These are phyloP conservation scores for Karalla daura DNA, from an alignment of 2,797 vertebrate species.

Conservation along the genomic window DNA sequence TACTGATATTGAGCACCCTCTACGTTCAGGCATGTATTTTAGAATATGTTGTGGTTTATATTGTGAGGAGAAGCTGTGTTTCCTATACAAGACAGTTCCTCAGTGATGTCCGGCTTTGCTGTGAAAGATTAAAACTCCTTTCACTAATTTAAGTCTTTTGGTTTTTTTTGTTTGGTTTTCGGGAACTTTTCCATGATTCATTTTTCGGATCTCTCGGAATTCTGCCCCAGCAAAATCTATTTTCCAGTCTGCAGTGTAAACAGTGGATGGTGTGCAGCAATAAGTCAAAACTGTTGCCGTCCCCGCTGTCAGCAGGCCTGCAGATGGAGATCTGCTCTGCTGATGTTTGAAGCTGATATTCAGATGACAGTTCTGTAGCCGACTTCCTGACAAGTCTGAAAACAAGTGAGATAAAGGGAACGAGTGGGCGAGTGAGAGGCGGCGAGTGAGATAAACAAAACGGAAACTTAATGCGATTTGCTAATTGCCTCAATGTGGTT, in stretches of 20 bases:
- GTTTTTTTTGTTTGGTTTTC: neutral
- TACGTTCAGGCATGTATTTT: too few species aligned
- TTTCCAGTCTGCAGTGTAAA: neutral
- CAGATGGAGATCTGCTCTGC: neutral
- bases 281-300: neutral
- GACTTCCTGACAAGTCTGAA: conserved; percentile 2
- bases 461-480: conserved; percentile 12
- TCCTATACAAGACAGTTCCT: neutral
- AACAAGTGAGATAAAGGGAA: conserved; percentile 11
- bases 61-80: too few species aligned
- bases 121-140: conserved; percentile 10
- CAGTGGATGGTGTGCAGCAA: neutral
- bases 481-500: conserved; percentile 1
- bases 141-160: conserved; percentile 1
- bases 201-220: neutral
- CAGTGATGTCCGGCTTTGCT: conserved; percentile 16
- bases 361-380: neutral
- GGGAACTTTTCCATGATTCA: neutral
- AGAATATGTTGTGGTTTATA: too few species aligned
- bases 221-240: too few species aligned
- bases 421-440: conserved; percentile 2
- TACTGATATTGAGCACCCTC: too few species aligned
- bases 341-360: conserved; percentile 9
- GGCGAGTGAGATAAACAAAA: conserved; percentile 7
- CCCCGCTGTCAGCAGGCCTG: neutral